These are phyloP conservation scores for Tiliacea aurago DNA, from an alignment of 2,888 invertebrate genomes.

Conservation along the genomic window DNA sequence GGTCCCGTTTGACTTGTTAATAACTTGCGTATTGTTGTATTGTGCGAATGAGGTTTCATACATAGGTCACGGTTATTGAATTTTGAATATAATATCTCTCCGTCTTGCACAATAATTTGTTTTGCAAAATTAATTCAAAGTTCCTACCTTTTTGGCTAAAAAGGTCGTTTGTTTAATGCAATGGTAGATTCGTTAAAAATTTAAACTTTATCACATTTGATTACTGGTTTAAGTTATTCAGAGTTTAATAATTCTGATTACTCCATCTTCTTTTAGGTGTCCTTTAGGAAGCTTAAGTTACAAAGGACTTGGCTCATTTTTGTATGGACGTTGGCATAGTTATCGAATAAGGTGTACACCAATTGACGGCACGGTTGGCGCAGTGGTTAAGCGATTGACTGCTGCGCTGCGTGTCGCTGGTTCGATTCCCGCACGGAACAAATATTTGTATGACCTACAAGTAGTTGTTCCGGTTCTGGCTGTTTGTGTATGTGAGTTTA, in stretches of 20 bases:
- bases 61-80: constrained; percentile 39
- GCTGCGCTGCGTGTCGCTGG: too few species aligned
- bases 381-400: too few species aligned
- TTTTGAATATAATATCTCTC: constrained; percentile 3
- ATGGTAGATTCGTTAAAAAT: neutral
- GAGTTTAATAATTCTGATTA: neutral
- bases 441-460: too few species aligned
- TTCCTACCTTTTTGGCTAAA: neutral
- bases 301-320: too few species aligned
- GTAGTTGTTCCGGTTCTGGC: too few species aligned
- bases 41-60: constrained; percentile 42
- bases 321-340: too few species aligned
- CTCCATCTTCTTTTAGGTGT: neutral
- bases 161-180: too few species aligned
- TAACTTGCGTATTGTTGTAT: constrained; percentile 41
- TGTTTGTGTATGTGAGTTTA: too few species aligned
- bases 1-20: constrained; percentile 50
- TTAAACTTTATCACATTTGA: neutral
- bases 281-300: neutral
- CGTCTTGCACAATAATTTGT: neutral
- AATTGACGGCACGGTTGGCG: too few species aligned
- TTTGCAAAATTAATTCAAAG: neutral
- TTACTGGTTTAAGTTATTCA: too few species aligned
- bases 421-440: too few species aligned
- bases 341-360: too few species aligned